phyloP scores from a whole-genome alignment of 1,140 invertebrate species.

The Zaprionus gabonicus region DNA sequence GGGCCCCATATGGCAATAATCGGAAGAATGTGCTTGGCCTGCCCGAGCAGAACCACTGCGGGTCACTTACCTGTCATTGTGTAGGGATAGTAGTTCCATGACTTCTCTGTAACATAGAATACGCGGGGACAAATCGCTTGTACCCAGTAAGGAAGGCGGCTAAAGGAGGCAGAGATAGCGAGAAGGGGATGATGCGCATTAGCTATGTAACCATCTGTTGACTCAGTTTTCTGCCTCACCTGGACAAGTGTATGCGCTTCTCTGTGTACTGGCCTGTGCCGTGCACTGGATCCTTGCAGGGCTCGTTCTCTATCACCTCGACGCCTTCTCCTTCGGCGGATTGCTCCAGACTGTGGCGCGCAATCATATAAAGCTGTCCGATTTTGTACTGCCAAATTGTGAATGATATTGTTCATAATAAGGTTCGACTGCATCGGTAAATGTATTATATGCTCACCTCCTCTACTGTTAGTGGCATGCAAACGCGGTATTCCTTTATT shows the following conservation, averaged over 20 bases:
- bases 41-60: not conserved
- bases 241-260: conserved; percentile 95
- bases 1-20: not conserved
- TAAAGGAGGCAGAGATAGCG: conserved; percentile 78
- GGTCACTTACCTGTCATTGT: conserved; percentile 91
- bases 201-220: conserved; percentile 18
- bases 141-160: conserved; percentile 95
- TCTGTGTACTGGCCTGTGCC: conserved; percentile 95
- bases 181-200: not conserved
- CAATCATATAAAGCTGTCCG: conserved; percentile 97
- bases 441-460: conserved; percentile 88
- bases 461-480: conserved; percentile 95
- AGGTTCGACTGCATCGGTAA: not conserved
- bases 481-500: conserved; percentile 95
- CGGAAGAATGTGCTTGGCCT: not conserved
- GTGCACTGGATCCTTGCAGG: conserved; percentile 91
- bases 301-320: conserved; percentile 93
- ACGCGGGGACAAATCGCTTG: conserved; percentile 94
- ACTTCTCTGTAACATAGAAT: conserved; percentile 97
- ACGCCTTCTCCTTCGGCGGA: conserved; percentile 96
- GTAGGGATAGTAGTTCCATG: conserved; percentile 97
- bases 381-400: conserved; percentile 90
- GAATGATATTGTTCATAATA: conserved; percentile 25
- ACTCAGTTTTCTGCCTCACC: conserved; percentile 85
- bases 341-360: conserved; percentile 95